A percentile compares a stretch with the other conserved stretches of the same genome.
phyloP scores from a whole-genome alignment of 2,113 vertebrate genomes.

The Oncorhynchus mykiss region DNA sequence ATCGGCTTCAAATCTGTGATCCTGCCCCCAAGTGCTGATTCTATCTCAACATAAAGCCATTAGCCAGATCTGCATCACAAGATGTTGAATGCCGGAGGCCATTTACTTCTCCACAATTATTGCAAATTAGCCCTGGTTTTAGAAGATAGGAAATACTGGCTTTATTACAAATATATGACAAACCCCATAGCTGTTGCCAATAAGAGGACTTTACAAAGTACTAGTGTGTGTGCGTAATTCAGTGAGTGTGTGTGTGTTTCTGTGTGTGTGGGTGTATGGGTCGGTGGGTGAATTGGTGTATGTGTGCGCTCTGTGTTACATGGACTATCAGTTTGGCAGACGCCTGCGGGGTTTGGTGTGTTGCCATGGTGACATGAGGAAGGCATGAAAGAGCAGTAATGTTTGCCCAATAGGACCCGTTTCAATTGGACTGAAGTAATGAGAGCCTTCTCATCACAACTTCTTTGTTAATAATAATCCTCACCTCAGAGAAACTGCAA shows the following conservation, averaged over 20 bases:
- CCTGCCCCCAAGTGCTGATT: conserved; percentile 67
- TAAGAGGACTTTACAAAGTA: conserved; percentile 31
- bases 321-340: conserved; percentile 76
- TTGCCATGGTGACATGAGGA: conserved; percentile 79
- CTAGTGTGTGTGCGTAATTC: conserved; percentile 19
- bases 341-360: conserved; percentile 78
- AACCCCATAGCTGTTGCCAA: conserved; percentile 34
- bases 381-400: conserved; percentile 78
- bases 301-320: conserved; percentile 75
- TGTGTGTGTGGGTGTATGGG: conserved; percentile 57
- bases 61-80: conserved; percentile 57
- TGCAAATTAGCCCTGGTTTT: conserved; percentile 52
- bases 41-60: conserved; percentile 70
- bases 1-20: conserved; percentile 69
- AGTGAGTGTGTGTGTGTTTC: conserved; percentile 18
- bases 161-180: conserved; percentile 10
- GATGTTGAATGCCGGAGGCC: conserved; percentile 50
- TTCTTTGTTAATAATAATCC: conserved; percentile 28
- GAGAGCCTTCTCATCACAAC: conserved; percentile 8
- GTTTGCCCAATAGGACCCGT: conserved; percentile 77
- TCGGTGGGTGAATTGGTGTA: conserved; percentile 70
- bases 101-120: conserved; percentile 60
- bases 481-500: background rate
- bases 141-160: conserved; percentile 28
- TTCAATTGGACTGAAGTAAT: conserved; percentile 73